Evolutionary conservation across 1,140 invertebrate species (phyloP), one percentile per base, ranked within the genome.

Genomic region (Pantala flavescens): DNA sequence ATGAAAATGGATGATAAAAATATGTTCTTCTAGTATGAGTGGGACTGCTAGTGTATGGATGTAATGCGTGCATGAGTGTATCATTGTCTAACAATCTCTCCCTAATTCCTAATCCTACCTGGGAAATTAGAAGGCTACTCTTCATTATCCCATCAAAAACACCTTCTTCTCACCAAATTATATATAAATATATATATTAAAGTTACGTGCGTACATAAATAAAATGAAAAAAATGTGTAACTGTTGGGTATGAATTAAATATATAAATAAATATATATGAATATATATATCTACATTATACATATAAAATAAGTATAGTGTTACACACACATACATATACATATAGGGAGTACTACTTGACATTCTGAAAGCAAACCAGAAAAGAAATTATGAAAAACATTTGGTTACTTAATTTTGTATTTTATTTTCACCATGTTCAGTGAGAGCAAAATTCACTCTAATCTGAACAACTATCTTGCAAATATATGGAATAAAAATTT

Each of bases 311-410:
- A 63, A 63, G 49, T 63, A 63, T 63, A 63, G 49, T 21, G 49
- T 63, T 63, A 63, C 49, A 63, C 49, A 63, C 49, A 63, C 49
- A 63, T 63, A 63, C 49, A 63, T 63, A 63, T 63, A 63, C 49
- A 63, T 63, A 63, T 63, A 63, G 49, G 49, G n/a, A 63, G n/a
- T 19, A 63, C n/a, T 63, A 63, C 5, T 63, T 1, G 14, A 21
- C n/a, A 21, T 21, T 63, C 14, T 63, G 1, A 63, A 3, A 19
- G n/a, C 16, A 19, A 21, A 16, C n/a, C 14, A 63, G 14, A 19
- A 21, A 63, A 63, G n/a, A 63, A 16, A 63, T 63, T 63, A 63
- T 63, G 14, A 12, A 63, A 63, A 12, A 63, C 49, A 7, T 7
- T 63, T 63, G 49, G 49, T 63, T 63, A 21, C 2, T 63, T 63